phyloP scores from a whole-genome alignment of 35 echinoderm and acorn worm genomes.

The Ophioderma brevispina region DNA sequence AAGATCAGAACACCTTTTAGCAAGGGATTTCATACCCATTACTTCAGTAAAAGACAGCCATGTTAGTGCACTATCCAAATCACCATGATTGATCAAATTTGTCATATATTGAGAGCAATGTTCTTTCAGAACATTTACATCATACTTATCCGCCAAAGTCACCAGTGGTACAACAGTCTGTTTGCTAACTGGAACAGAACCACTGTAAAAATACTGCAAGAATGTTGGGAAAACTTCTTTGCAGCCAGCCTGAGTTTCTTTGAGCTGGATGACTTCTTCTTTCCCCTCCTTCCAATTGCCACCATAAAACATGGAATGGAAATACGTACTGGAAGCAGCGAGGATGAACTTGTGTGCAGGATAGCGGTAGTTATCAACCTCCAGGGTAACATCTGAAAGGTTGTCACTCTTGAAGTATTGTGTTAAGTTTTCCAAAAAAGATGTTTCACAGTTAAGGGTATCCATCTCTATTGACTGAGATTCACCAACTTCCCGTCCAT shows the following conservation, averaged over 20 bases:
- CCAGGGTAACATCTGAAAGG: neutral
- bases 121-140: neutral
- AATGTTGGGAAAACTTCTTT: neutral
- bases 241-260: neutral
- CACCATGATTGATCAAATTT: neutral
- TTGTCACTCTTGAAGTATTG: neutral
- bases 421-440: neutral
- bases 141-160: neutral
- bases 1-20: neutral
- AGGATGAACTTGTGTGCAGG: neutral
- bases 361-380: neutral
- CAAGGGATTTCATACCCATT: neutral
- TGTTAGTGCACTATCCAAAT: neutral
- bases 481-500: no score
- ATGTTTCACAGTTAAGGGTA: neutral
- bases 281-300: neutral
- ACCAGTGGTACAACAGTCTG: neutral
- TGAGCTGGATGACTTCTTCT: neutral
- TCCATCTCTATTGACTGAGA: no score
- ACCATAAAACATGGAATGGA: neutral
- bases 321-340: neutral
- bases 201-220: neutral
- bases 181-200: neutral
- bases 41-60: neutral
- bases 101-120: neutral